Evolutionary conservation across 2,888 invertebrate genomes (phyloP).

Genomic region (Tipula unca): DNA sequence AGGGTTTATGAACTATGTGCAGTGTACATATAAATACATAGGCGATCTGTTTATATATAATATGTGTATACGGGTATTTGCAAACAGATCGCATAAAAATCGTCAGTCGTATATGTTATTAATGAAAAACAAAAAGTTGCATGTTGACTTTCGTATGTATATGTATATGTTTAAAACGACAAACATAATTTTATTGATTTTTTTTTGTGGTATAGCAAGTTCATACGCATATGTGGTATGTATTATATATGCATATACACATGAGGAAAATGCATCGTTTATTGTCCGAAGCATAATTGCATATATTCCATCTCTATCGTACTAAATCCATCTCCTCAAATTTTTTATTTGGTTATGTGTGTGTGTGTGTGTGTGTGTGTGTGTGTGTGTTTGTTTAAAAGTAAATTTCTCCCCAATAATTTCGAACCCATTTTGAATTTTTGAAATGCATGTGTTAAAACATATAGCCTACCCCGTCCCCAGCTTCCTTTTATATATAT

Average conservation of each 20-base stretch:
- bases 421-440: neutral
- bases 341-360: neutral
- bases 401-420: neutral
- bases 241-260: neutral
- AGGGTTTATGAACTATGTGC: too few species aligned
- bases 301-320: neutral
- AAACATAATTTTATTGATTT: neutral
- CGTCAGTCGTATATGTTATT: neutral
- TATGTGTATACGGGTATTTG: too few species aligned
- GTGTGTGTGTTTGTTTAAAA: neutral
- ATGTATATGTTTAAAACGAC: neutral
- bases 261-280: neutral
- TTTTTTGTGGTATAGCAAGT: neutral
- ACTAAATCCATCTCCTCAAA: neutral
- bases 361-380: neutral
- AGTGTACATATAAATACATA: too few species aligned
- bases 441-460: neutral
- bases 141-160: neutral
- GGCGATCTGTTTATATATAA: too few species aligned
- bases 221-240: neutral
- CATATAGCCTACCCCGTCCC: neutral
- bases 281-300: neutral
- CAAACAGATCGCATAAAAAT: neutral
- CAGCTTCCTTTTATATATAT: neutral
- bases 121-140: neutral